A percentile compares a stretch with the other conserved stretches of the same genome.
These are phyloP conservation scores for Sphecodes monilicornis DNA, from an alignment of 2,888 invertebrate genomes.

Conservation along the genomic window DNA sequence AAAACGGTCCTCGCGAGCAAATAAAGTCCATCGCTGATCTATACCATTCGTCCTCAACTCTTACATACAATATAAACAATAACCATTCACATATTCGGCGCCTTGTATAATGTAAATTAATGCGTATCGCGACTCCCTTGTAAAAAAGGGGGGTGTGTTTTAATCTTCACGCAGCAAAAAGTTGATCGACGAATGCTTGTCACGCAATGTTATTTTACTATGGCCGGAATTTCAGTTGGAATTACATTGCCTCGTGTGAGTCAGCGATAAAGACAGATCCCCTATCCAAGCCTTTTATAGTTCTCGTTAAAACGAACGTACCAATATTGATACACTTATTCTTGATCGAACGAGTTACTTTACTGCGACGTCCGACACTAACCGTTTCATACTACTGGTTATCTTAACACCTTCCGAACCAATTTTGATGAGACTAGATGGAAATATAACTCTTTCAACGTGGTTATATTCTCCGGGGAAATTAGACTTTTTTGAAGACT, in stretches of 20 bases:
- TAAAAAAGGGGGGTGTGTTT: conserved; percentile 25
- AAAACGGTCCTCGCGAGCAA: no score
- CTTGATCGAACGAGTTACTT: conserved; percentile 9
- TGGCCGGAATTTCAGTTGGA: conserved; percentile 5
- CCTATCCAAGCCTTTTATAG: conserved; percentile 25
- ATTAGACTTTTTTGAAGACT: not conserved
- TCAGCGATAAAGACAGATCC: not conserved
- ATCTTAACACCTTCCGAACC: not conserved
- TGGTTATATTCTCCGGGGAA: not conserved
- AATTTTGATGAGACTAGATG: not conserved
- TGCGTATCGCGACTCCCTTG: conserved; percentile 24
- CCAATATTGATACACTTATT: conserved; percentile 24
- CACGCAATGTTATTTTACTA: conserved; percentile 25
- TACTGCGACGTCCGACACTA: conserved; percentile 24
- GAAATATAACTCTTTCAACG: not conserved
- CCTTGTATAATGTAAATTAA: conserved; percentile 39
- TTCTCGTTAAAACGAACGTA: conserved; percentile 33
- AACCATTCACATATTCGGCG: no score
- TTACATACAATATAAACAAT: no score
- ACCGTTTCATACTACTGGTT: conserved; percentile 27
- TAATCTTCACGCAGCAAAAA: conserved; percentile 34
- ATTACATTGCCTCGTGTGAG: conserved; percentile 9
- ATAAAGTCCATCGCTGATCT: no score
- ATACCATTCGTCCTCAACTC: no score
- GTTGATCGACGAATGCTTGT: conserved; percentile 23